Conservation (phyloP, 2,113 vertebrate species). For the Chiloscyllium plagiosum region DNA sequence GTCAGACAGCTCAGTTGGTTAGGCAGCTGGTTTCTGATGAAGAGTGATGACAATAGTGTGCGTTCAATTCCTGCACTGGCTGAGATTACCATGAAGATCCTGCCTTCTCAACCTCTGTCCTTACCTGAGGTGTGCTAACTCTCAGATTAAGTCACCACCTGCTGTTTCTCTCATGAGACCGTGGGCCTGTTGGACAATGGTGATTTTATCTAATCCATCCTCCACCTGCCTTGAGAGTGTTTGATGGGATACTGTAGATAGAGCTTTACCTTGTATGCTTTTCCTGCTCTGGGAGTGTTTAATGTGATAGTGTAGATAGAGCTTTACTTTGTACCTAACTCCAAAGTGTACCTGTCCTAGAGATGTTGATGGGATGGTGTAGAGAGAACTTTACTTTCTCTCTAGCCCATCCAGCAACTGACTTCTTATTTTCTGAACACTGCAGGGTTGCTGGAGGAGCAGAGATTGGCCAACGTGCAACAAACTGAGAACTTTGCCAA, state of each 20-base stretch:
- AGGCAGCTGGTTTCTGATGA: too few species aligned
- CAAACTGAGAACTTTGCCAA: conserved; percentile 70
- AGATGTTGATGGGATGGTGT: background rate
- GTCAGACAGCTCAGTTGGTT: too few species aligned
- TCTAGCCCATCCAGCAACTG: background rate
- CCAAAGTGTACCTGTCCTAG: background rate
- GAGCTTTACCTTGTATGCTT: background rate
- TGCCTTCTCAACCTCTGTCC: too few species aligned
- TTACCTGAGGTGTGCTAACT: too few species aligned
- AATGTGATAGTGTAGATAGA: background rate
- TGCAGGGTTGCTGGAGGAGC: conserved; percentile 74
- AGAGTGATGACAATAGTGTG: too few species aligned
- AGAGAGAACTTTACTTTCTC: background rate
- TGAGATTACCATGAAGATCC: too few species aligned
- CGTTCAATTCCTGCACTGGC: too few species aligned
- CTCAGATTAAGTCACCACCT: too few species aligned
- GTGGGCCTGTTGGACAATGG: too few species aligned
- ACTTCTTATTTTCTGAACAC: background rate
- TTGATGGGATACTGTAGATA: background rate
- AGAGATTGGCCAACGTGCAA: conserved; percentile 71
- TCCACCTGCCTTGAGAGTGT: too few species aligned
- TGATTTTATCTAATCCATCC: too few species aligned
- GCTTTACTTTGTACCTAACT: background rate
- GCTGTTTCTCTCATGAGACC: too few species aligned
- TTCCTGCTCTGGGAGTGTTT: background rate